Conservation (phyloP, 2,797 vertebrate species). For the Graptemys geographica region DNA sequence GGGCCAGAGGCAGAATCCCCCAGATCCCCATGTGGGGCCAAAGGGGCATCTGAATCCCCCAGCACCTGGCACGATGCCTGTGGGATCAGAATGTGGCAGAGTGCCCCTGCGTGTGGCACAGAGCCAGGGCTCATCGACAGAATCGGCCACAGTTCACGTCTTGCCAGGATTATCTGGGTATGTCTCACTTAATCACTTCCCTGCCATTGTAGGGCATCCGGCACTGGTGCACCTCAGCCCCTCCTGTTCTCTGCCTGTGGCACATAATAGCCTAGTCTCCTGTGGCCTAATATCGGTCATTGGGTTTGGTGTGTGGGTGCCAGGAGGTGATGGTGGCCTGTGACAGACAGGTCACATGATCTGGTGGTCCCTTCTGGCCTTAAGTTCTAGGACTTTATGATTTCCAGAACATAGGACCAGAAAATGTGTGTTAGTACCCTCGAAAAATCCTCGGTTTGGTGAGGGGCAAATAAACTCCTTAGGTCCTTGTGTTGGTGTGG, state of each 20-base stretch:
- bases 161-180: not conserved
- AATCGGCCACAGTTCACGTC: not conserved
- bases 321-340: not conserved
- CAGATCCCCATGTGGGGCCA: not conserved
- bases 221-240: not conserved
- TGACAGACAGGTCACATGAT: not conserved
- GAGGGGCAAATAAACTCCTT: not conserved
- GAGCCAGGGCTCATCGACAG: constrained; percentile 35
- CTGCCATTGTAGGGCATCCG: not conserved
- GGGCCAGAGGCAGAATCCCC: constrained; percentile 53
- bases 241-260: too few relatives aligned
- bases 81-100: constrained; percentile 29
- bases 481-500: not conserved
- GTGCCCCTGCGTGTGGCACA: constrained; percentile 50
- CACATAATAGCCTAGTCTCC: not conserved
- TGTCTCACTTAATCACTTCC: not conserved
- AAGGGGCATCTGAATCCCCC: constrained; percentile 54
- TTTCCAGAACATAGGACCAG: constrained; percentile 1
- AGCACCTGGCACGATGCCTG: not conserved
- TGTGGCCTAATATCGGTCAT: not conserved
- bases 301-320: not conserved
- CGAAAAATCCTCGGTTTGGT: fast-evolving
- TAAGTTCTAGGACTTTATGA: not conserved
- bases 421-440: not conserved
- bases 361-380: not conserved